Evolutionary conservation across 1,140 invertebrate genomes (phyloP).

Genomic region (Bicyclus anynana): DNA sequence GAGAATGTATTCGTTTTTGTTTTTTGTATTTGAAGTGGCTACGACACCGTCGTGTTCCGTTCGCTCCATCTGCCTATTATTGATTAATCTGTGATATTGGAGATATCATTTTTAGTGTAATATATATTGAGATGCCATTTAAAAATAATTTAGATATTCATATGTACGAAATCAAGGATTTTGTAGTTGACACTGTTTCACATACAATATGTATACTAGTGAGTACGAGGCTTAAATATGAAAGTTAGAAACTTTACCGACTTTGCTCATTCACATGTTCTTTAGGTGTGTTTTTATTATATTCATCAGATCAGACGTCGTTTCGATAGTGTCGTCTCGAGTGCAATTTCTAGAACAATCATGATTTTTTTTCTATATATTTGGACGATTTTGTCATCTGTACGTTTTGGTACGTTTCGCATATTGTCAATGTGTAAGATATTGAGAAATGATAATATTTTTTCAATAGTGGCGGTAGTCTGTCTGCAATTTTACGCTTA

Average conservation of each 20-base stretch:
- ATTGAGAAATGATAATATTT: constrained; percentile 46
- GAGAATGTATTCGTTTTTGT: no score
- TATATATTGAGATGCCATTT: no score
- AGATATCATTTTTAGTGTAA: no score
- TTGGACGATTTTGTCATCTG: constrained; percentile 7
- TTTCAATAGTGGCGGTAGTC: constrained; percentile 50
- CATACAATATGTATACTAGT: no score
- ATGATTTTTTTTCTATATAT: constrained; percentile 7
- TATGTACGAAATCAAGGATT: no score
- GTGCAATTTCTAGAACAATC: constrained; percentile 21
- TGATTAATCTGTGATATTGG: no score
- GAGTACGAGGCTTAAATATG: not conserved
- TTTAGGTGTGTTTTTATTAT: constrained; percentile 1
- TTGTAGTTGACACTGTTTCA: no score
- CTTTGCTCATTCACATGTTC: constrained; percentile 21
- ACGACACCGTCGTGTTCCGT: no score
- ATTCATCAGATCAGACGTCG: constrained; percentile 9
- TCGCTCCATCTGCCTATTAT: no score
- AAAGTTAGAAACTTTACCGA: constrained; percentile 3
- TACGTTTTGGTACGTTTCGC: constrained; percentile 1
- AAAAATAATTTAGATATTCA: no score
- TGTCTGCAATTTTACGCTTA: constrained; percentile 52
- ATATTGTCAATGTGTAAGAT: constrained; percentile 13
- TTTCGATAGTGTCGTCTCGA: constrained; percentile 17
- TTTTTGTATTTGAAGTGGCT: no score